Base-by-base conservation (phyloP, 1,140 invertebrate species). In the Conus betulinus region DNA sequence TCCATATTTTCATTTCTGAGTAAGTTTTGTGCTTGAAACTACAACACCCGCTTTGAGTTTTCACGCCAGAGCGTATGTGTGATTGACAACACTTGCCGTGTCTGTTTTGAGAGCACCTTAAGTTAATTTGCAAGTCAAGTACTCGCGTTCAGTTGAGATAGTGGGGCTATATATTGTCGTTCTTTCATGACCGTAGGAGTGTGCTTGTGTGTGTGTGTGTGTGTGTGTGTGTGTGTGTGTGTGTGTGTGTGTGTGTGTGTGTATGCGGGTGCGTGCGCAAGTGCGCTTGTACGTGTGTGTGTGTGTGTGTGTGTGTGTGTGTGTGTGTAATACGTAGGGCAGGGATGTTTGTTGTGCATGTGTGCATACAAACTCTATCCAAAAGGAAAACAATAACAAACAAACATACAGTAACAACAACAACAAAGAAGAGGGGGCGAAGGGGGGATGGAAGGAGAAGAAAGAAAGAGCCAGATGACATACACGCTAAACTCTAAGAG, bases 201-300 rank as follows among this genome's bases (percentile, higher is more conserved):
- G 20, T n/a, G 6, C 13, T 71, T 7, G 76, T 27, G 1, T 6
- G 76, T 78, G 76, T 39, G 25, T 74, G 76, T 78, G 76, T 78
- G 76, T 78, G 76, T 78, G 76, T 78, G 76, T 78, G 76, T 78
- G 76, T 78, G 25, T 39, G 25, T 78, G 76, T 51, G 39, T 78
- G 25, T 76, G 71, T 23, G 71, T n/a, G 17, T 76, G 25, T 76
- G 20, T 23, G 17, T 76, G 71, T 76, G 17, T 25, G 25, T 4
- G 71, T 6, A 0, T 23, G 20, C 23, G 13, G 13, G 20, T 76
- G 20, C 23, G 17, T 76, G 13, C 11, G 10, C 60, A 1, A 13
- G 60, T 63, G 11, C 17, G 60, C 4, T 1, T 4, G 60, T 63
- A 11, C 17, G 11, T 63, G 17, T 11, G 17, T 63, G 60, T 20